phyloP scores from a whole-genome alignment of 2,113 vertebrate species.

The Rhabdornis inornatus region DNA sequence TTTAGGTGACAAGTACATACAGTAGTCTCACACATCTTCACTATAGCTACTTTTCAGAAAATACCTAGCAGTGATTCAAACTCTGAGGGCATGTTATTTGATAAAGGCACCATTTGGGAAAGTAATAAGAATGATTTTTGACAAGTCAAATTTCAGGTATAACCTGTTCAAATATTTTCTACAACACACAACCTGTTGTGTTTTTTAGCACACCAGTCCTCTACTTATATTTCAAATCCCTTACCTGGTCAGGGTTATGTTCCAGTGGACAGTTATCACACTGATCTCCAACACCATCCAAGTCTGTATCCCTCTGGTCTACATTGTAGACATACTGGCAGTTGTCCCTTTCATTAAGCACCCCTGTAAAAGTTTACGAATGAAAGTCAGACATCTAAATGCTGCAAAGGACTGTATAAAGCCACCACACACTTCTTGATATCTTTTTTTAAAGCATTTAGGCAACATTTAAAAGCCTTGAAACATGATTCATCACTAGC shows the following conservation, averaged over 20 bases:
- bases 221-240: background rate
- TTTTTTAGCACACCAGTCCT: background rate
- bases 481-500: background rate
- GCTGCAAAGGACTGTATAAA: background rate
- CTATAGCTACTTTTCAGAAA: background rate
- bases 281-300: constrained; percentile 95
- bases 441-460: background rate
- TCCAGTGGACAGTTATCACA: constrained; percentile 97
- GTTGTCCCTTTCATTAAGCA: constrained; percentile 94
- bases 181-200: background rate
- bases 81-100: background rate
- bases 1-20: background rate
- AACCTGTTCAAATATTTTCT: background rate
- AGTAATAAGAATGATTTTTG: background rate
- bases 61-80: background rate
- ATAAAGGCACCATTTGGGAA: background rate
- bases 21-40: background rate
- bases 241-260: constrained; percentile 97
- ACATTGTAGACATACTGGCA: constrained; percentile 96
- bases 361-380: constrained; percentile 71
- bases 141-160: background rate
- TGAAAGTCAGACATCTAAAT: background rate
- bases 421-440: background rate
- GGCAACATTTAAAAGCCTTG: background rate
- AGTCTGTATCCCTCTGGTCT: constrained; percentile 93